These are phyloP conservation scores for Dione juno DNA, from an alignment of 2,888 invertebrate species.

Conservation along the genomic window DNA sequence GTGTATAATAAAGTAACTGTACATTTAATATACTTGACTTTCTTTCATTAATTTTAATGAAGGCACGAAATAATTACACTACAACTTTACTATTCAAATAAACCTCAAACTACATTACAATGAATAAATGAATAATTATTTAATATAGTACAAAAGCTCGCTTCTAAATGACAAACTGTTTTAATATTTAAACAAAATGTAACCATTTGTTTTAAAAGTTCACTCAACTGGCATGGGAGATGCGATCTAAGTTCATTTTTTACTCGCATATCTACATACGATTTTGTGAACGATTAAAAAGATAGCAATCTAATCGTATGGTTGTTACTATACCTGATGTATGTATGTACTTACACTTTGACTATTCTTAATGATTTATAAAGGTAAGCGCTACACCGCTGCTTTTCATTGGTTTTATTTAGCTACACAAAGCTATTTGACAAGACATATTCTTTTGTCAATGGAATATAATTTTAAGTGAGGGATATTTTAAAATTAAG, in stretches of 20 bases:
- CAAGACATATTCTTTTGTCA: neutral
- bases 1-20: slow-evolving; percentile 13
- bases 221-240: slow-evolving; percentile 34
- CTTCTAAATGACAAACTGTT: slow-evolving; percentile 15
- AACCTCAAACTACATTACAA: neutral
- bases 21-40: slow-evolving; percentile 18
- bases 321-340: slow-evolving; percentile 49
- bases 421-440: neutral
- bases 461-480: no score
- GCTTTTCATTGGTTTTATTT: neutral
- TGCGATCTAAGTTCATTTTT: slow-evolving; percentile 44
- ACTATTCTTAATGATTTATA: slow-evolving; percentile 38
- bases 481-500: no score
- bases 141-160: slow-evolving; percentile 1
- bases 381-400: slow-evolving; percentile 41
- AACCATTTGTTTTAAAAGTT: slow-evolving; percentile 25
- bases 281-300: slow-evolving; percentile 51
- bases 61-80: slow-evolving; percentile 8
- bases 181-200: slow-evolving; percentile 14
- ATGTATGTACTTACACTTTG: slow-evolving; percentile 32
- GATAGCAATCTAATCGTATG: slow-evolving; percentile 54
- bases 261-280: slow-evolving; percentile 44
- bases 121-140: slow-evolving; percentile 5
- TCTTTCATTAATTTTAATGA: slow-evolving; percentile 18
- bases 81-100: slow-evolving; percentile 2